These are phyloP conservation scores for Acrobasis suavella DNA, from an alignment of 2,888 invertebrate species.

Conservation along the genomic window DNA sequence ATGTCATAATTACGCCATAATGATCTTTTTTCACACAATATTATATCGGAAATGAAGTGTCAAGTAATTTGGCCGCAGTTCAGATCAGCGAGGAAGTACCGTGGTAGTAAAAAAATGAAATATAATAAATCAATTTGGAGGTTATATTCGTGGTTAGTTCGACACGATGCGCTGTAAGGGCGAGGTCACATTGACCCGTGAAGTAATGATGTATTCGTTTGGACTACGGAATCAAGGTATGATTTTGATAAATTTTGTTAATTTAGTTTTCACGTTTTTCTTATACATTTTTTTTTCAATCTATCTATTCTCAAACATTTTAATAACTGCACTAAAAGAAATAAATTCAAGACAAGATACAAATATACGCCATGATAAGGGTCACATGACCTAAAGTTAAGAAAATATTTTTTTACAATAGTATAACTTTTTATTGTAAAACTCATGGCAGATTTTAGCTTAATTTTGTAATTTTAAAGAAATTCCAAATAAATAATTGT, in stretches of 20 bases:
- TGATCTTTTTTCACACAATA: conserved; percentile 16
- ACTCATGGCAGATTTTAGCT: too few relatives aligned
- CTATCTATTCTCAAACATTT: too few relatives aligned
- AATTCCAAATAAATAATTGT: too few relatives aligned
- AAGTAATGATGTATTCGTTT: conserved; percentile 27
- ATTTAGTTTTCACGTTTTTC: conserved; percentile 2
- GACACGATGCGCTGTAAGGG: conserved; percentile 50
- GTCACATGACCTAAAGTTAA: too few relatives aligned
- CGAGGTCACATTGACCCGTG: conserved; percentile 31
- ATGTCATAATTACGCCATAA: neutral
- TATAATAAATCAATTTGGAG: conserved; percentile 66
- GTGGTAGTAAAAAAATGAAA: conserved; percentile 58
- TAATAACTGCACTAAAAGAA: too few relatives aligned
- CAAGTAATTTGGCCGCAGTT: conserved; percentile 34
- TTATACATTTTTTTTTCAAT: neutral
- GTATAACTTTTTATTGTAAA: too few relatives aligned
- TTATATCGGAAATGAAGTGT: conserved; percentile 32
- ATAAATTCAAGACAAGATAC: too few relatives aligned
- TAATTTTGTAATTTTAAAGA: too few relatives aligned
- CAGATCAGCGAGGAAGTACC: conserved; percentile 50
- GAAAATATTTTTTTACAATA: too few relatives aligned
- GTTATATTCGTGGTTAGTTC: conserved; percentile 52
- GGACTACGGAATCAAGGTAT: conserved; percentile 2
- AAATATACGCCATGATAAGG: too few relatives aligned
- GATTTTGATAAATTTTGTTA: neutral